These are phyloP conservation scores for Drosophila funebris DNA, from an alignment of 1,140 invertebrate genomes.

Conservation along the genomic window DNA sequence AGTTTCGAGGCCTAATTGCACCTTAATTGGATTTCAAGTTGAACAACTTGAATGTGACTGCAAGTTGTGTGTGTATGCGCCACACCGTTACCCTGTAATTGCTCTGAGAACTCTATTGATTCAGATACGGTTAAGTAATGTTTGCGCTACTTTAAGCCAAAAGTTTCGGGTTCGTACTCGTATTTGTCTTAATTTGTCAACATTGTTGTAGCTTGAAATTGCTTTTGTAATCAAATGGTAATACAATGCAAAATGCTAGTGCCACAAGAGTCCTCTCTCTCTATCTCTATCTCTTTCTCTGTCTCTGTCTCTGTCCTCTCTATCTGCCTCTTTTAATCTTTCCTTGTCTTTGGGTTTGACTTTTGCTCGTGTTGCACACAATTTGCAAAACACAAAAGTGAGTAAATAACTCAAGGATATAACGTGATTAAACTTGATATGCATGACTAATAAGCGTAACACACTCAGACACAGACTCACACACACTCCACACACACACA, in stretches of 20 bases:
- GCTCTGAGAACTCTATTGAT: no score
- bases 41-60: not conserved
- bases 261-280: not conserved
- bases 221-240: not conserved
- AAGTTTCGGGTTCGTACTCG: no score
- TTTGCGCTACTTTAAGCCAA: no score
- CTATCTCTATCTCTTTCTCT: not conserved
- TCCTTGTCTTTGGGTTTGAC: not conserved
- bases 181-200: not conserved
- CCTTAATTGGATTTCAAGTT: slow-evolving; percentile 27
- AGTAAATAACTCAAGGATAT: slow-evolving; percentile 3
- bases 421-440: slow-evolving; percentile 31
- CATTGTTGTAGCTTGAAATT: not conserved
- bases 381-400: not conserved
- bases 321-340: no score
- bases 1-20: slow-evolving; percentile 25
- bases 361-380: not conserved
- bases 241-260: not conserved
- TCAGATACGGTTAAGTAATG: no score
- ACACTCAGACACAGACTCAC: not conserved
- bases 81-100: not conserved
- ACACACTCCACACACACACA: not conserved
- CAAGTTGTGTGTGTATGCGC: not conserved
- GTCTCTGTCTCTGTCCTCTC: not conserved
- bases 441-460: slow-evolving; percentile 9